A percentile compares a stretch with the other conserved stretches of the same genome.
Evolutionary conservation across 1,140 invertebrate genomes (phyloP).

Genomic region (Aphaenogaster floridana): DNA sequence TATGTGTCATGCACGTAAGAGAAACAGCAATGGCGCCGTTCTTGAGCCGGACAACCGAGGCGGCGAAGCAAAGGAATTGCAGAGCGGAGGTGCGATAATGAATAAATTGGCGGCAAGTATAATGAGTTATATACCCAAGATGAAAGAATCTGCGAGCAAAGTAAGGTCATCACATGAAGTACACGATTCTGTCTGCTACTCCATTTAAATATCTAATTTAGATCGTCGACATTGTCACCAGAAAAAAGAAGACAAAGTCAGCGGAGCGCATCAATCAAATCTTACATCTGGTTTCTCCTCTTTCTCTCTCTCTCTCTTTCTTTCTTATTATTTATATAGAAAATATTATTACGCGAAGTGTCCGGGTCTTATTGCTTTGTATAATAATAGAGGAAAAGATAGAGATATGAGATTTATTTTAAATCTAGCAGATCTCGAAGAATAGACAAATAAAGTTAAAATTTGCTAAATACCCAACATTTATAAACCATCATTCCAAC

Average conservation of each 20-base stretch:
- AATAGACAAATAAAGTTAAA: background rate
- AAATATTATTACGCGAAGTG: background rate
- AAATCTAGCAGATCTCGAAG: background rate
- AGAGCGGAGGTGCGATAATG: constrained; percentile 76
- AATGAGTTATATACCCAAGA: constrained; percentile 63
- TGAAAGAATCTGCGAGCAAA: constrained; percentile 66
- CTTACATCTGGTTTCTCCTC: background rate
- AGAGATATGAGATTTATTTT: background rate
- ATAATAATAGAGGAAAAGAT: background rate
- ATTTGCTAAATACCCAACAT: background rate
- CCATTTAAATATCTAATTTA: constrained; percentile 37
- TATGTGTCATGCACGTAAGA: background rate
- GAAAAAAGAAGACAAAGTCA: constrained; percentile 12
- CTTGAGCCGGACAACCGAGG: constrained; percentile 40
- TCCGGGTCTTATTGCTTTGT: background rate
- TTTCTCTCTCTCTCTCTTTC: background rate
- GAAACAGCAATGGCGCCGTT: constrained; percentile 34
- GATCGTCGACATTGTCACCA: background rate
- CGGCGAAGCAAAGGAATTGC: constrained; percentile 63
- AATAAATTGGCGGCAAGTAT: constrained; percentile 73
- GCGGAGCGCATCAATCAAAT: background rate
- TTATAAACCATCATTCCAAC: background rate
- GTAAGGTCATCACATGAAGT: constrained; percentile 58
- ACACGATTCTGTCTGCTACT: background rate
- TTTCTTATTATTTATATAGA: background rate